Base-by-base conservation (phyloP, 1,140 invertebrate species). In the Aphelenchoides avenae region DNA sequence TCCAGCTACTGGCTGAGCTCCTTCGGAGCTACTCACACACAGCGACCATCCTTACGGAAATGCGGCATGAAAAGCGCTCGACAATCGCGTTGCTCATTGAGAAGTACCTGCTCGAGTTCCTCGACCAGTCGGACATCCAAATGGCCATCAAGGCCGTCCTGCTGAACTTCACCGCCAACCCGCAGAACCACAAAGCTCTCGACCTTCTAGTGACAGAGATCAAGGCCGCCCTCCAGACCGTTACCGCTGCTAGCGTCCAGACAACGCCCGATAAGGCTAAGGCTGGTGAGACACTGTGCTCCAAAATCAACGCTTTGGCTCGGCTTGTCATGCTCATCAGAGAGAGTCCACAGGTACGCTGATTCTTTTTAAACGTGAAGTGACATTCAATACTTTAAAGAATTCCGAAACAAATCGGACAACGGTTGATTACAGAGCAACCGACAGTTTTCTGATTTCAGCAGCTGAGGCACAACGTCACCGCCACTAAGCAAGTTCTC, bases 71-170 rank as follows among this genome's bases (percentile, higher is more conserved):
- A 4, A 36, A 33, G 0, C 41, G 46, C 5, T 24, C n/a, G 1
- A 37, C 62, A 39, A 27, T 60, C n/a, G 34, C 15, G 3, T 63
- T 33, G 57, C 30, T 60, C 18, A 64, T 60, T 11, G 57, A 64
- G 9, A 47, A 58, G 15, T 60, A 61, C n/a, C 43, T 60, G 1
- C 41, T 60, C 18, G 41, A 31, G 33, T 27, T 20, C 22, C 33
- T 33, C 18, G 56, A 60, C 34, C 6, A 29, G 15, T 22, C 22
- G 5, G 57, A 64, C 9, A 49, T 33, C 7, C 34, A 41, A 7
- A 9, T 59, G 20, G 46, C 42, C 15, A 41, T 58, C 6, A 60
- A 60, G 20, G 57, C 57, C 27, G 59, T 60, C 20, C 37, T 64
- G 3, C 36, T 9, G 13, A 33, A 55, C 18, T 30, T 64, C 7